Evolutionary conservation across 2,113 vertebrate genomes (phyloP), one percentile per base, ranked within the genome.

Genomic region (Sciurus niger): DNA sequence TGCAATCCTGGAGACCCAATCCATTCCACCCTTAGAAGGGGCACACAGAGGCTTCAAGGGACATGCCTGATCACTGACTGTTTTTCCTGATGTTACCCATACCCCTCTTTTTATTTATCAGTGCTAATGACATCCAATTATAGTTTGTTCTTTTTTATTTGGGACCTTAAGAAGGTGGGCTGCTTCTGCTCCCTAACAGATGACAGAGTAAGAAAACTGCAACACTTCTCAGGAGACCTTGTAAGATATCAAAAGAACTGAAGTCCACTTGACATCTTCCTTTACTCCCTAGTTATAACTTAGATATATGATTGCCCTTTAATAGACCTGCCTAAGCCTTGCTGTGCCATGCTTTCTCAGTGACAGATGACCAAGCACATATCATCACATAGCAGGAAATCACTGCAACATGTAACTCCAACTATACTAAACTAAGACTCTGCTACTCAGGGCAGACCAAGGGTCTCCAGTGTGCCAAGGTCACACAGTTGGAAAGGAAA

Each of bases 311-410:
- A 79, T 32, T 87, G 76, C 1, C 58, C 80, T 28, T 84, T 94
- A 94, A 70, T 78, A 90, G 93, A 63, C 37, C 72, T 89, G 46
- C 87, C 78, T 86, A 74, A 78, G 37, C 20, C 43, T 92, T 67
- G 32, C 20, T 55, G 11, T 70, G 65, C 43, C n/a, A 20, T 76
- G 76, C 82, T 92, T 0, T 80, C 77, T 53, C 65, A 46, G 20
- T 79, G 92, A 95, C n/a, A 80, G 72, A 93, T 24, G 77, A 40
- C 76, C 43, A 85, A 94, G 60, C 22, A 48, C 76, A 78, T 46
- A 37, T 0, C 63, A 53, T 63, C 84, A 79, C 28, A 17, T 79
- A 58, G 37, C 9, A 80, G 34, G n/a, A 68, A 96, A 90, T 40
- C 4, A 0, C 3, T 68, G 51, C 32, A 48, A 17, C 37, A 24